Evolutionary conservation across 2,888 invertebrate genomes (phyloP), one percentile per base, ranked within the genome.

Genomic region (Hymenopus coronatus): DNA sequence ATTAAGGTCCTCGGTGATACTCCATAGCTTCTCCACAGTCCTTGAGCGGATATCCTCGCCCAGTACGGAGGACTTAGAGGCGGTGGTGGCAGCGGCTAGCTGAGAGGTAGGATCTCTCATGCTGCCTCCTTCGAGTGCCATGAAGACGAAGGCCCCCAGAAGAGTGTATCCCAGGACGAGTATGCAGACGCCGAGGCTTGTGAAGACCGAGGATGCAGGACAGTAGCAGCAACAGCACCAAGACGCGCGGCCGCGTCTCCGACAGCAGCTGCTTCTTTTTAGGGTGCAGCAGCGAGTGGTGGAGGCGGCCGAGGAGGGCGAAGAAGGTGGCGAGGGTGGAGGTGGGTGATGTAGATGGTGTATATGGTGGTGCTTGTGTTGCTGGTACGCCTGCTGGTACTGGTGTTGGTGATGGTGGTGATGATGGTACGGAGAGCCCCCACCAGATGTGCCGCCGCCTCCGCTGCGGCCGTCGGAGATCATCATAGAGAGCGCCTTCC

Each of bases 101-200:
- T 95, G 95, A 91, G 84, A 84, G 28, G 88, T 85, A 28, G 89
- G 40, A 15, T 8, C 89, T 28, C 88, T 28, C 46, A 88, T 83
- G 82, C 82, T 14, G 89, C 95, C 94, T 88, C 97, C 97, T 93
- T 98, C 97, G 89, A 98, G 94, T 25, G 97, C 96, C 93, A 97
- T 96, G 93, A 99, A 99, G 90, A 98, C 96, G 92, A 98, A 97
- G 33, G 98, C 98, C 25, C 99, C 99, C 91, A 98, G 95, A 87
- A 98, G 95, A 90, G 98, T 98, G 94, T 99, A 99, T 25, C 96
- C 96, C 85, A 99, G 95, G 28, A 99, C 98, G 89, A 99, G 95
- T 91, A 96, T 95, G 93, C 97, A 97, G 89, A 97, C 95, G 28
- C 97, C 97, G 82, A 97, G 94, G 91, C 97, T 97, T 14, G 97